Base-by-base conservation (phyloP, 2,113 vertebrate genomes). In the Sturnus vulgaris region DNA sequence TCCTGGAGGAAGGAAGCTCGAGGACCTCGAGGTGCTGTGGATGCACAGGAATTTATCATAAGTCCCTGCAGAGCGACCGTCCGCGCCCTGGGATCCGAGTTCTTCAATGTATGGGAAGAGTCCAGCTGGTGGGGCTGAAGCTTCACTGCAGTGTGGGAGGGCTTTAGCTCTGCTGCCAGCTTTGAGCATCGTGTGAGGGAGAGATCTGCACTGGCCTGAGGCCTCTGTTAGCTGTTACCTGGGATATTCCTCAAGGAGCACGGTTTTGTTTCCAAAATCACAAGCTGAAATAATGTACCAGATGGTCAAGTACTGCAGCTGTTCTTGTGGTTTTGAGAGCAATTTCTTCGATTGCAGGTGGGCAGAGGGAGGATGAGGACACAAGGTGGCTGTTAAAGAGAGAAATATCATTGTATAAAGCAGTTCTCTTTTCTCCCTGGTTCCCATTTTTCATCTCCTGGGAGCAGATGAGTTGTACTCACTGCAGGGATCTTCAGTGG, bases 41-140 rank as follows among this genome's bases (percentile, higher is more conserved):
- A 63, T 71, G 98, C 98, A 5, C 92, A 44, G 3, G 99, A 99
- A 96, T 99, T 99, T 88, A 97, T 65, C 16, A 57, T 99, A 76
- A 97, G 4, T 1, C 99, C 98, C 13, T 66, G 46, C 63, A 65
- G 46, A 0, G 98, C 98, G 59, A 98, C 95, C 44, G 66, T 99
- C 75, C 92, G 92, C 4, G 14, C 97, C 59, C 97, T 96, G 93
- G 97, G 98, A 49, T 52, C 96, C 13, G 40, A 96, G 60, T 95
- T 96, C 30, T 97, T 99, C 53, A 86, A 98, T 99, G 99, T 99
- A 98, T 28, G 46, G 63, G n/a, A 37, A 27, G 23, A 39, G 28
- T 28, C 24, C 2, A 0, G 24, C 60, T 5, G 4, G 6, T 23
- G 35, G n/a, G 53, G 33, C 39, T 77, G 68, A 39, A 23, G 35